phyloP scores from a whole-genome alignment of 2,888 invertebrate species.

The Lobophora halterata region DNA sequence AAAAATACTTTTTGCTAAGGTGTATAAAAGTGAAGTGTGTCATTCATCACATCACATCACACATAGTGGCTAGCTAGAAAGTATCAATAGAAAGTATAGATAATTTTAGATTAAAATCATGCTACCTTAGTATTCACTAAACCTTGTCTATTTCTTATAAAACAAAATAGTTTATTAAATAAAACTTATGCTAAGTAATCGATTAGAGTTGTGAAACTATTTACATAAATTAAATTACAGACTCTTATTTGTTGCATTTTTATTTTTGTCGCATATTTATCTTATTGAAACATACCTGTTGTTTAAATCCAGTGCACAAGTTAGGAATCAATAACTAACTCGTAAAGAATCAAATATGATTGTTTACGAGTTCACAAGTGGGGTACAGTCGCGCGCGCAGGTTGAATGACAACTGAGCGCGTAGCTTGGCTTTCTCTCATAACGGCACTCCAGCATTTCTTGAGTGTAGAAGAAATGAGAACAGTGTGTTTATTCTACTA shows the following conservation, averaged over 20 bases:
- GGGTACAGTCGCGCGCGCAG: conserved; percentile 25
- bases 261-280: too few relatives aligned
- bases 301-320: not conserved
- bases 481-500: too few relatives aligned
- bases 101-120: too few relatives aligned
- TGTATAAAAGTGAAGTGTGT: conserved; percentile 6
- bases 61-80: conserved; percentile 17
- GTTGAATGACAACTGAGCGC: conserved; percentile 32
- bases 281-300: conserved; percentile 19
- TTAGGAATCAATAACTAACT: conserved; percentile 5
- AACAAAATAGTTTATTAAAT: too few relatives aligned
- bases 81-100: conserved; percentile 26
- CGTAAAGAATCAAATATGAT: not conserved
- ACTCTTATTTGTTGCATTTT: too few relatives aligned
- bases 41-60: too few relatives aligned
- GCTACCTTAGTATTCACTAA: too few relatives aligned
- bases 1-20: too few relatives aligned
- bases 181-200: too few relatives aligned
- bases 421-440: conserved; percentile 63
- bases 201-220: too few relatives aligned
- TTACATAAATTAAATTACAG: too few relatives aligned
- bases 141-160: too few relatives aligned
- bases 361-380: conserved; percentile 1
- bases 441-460: conserved; percentile 52
- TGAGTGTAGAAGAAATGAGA: conserved; percentile 36